Conservation (phyloP, 2,888 invertebrate genomes). For the Acanthoscelides obtectus region DNA sequence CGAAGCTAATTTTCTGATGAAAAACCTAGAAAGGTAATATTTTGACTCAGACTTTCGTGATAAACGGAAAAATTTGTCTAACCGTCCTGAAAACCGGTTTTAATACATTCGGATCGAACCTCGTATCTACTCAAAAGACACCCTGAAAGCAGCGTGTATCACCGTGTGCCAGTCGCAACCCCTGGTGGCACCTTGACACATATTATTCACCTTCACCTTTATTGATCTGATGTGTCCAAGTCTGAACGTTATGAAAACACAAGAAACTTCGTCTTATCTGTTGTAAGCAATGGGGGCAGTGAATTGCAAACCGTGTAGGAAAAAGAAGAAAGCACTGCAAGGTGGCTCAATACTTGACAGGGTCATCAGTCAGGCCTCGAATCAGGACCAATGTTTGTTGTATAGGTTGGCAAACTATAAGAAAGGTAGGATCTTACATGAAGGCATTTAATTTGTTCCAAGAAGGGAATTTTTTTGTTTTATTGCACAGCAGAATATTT, state of each 20-base stretch:
- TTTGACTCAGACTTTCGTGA: too few relatives aligned
- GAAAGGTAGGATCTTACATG: conserved; percentile 55
- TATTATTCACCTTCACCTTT: conserved; percentile 32
- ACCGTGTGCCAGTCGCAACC: conserved; percentile 20
- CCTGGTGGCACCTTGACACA: conserved; percentile 33
- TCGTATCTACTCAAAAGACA: not conserved
- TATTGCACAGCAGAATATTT: not conserved
- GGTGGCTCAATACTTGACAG: conserved; percentile 81
- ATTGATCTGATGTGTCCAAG: conserved; percentile 20
- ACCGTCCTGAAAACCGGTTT: too few relatives aligned
- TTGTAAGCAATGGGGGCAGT: conserved; percentile 45
- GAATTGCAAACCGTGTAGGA: conserved; percentile 46
- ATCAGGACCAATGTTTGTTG: conserved; percentile 79
- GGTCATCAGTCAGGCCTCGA: conserved; percentile 83
- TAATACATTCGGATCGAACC: not conserved
- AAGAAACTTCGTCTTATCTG: conserved; percentile 6
- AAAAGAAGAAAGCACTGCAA: conserved; percentile 47
- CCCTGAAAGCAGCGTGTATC: conserved; percentile 17
- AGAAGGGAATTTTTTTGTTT: not conserved
- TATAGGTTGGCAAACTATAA: conserved; percentile 88
- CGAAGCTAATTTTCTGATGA: too few relatives aligned
- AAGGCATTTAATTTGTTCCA: not conserved
- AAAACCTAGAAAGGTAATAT: too few relatives aligned
- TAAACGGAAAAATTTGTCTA: too few relatives aligned
- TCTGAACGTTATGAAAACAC: conserved; percentile 7